Evolutionary conservation across 2,113 vertebrate genomes (phyloP).

Genomic region (Ciconia boyciana): DNA sequence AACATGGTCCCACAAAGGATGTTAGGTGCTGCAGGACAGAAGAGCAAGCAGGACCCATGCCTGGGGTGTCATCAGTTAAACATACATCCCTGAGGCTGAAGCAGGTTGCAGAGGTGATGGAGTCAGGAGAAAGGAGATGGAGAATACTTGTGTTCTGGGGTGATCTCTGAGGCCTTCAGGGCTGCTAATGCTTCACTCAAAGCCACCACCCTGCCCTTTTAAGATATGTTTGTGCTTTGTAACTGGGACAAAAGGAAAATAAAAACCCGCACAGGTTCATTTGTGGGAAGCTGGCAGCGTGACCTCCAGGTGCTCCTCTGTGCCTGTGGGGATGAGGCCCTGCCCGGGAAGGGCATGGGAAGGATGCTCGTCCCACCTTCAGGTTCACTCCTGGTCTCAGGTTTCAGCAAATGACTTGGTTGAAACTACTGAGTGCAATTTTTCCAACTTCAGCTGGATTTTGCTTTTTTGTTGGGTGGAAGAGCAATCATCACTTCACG

Average conservation of each 20-base stretch:
- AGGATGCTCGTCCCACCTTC: background rate
- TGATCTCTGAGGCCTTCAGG: background rate
- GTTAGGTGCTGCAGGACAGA: background rate
- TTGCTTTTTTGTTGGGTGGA: background rate
- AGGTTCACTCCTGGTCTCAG: background rate
- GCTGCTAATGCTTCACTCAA: background rate
- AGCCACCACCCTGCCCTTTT: background rate
- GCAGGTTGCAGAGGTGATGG: background rate
- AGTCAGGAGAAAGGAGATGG: background rate
- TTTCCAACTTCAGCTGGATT: background rate
- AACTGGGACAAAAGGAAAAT: background rate
- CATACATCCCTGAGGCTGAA: fast-evolving
- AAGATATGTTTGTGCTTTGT: background rate
- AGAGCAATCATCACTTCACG: fast-evolving
- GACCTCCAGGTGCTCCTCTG: background rate
- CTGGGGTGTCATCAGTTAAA: background rate
- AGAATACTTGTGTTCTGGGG: background rate
- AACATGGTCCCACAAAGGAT: fast-evolving
- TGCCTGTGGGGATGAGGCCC: fast-evolving
- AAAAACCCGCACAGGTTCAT: background rate
- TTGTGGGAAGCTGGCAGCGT: background rate
- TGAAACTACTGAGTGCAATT: background rate
- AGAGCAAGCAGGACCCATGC: background rate
- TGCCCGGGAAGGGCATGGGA: background rate
- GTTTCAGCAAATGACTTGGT: background rate